Evolutionary conservation across 2,113 vertebrate genomes (phyloP).

Genomic region (Peromyscus maniculatus): DNA sequence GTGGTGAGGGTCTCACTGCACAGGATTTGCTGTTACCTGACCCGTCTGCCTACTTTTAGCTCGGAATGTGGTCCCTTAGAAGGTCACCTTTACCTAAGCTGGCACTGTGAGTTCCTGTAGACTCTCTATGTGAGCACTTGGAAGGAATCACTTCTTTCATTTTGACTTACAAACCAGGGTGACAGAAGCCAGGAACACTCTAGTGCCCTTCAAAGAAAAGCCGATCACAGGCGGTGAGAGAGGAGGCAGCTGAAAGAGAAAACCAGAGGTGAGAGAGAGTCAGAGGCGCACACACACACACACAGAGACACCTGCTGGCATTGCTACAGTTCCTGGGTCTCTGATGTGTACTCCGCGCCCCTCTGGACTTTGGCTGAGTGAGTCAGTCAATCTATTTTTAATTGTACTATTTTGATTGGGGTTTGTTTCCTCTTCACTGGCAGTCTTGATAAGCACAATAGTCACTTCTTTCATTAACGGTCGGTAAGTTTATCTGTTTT

Average conservation of each 20-base stretch:
- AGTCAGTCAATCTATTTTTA: neutral
- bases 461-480: neutral
- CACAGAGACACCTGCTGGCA: neutral
- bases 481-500: neutral
- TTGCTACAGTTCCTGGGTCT: neutral
- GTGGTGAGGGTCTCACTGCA: neutral
- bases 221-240: fast-evolving
- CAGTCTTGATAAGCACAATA: neutral
- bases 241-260: neutral
- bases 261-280: neutral
- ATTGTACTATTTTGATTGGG: neutral
- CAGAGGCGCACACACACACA: neutral
- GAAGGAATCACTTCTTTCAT: neutral
- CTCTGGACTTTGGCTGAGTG: neutral
- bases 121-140: neutral
- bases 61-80: neutral
- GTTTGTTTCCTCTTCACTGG: neutral
- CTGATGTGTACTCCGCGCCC: too few species aligned
- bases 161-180: neutral
- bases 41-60: neutral
- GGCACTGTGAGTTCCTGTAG: neutral
- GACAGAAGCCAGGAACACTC: neutral
- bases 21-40: neutral
- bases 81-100: neutral
- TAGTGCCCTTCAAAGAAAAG: neutral